Evolutionary conservation across 2,113 vertebrate species (phyloP).

Genomic region (Osmerus eperlanus): DNA sequence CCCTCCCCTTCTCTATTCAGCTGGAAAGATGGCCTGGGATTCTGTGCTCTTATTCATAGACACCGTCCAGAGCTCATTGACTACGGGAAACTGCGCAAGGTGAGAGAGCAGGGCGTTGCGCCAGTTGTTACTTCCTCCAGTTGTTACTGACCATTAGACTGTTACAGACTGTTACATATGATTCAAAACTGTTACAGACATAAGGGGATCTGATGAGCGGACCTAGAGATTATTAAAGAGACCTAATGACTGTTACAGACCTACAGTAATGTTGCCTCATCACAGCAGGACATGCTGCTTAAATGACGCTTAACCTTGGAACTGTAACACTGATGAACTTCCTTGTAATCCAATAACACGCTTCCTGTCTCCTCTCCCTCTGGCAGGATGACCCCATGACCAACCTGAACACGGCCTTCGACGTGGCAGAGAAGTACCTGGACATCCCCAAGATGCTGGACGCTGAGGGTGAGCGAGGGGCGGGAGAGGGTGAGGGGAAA

Average conservation of each 20-base stretch:
- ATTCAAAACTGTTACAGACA: no score
- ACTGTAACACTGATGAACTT: background rate
- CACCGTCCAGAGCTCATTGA: slow-evolving; percentile 98
- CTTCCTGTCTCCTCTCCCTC: slow-evolving; percentile 3
- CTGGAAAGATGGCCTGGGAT: slow-evolving; percentile 98
- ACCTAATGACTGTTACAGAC: no score
- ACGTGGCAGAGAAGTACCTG: slow-evolving; percentile 90
- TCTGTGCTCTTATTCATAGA: slow-evolving; percentile 97
- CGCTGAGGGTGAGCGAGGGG: slow-evolving; percentile 83
- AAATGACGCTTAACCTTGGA: background rate
- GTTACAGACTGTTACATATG: no score
- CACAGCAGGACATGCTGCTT: no score
- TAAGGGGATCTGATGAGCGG: no score
- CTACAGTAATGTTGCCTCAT: no score
- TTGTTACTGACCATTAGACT: no score
- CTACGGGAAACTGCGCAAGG: slow-evolving; percentile 95
- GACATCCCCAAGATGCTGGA: slow-evolving; percentile 97
- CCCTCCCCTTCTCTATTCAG: slow-evolving; percentile 59
- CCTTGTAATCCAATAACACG: slow-evolving; percentile 17
- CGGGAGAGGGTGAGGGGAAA: background rate
- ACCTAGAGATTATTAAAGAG: no score
- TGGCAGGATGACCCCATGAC: slow-evolving; percentile 87
- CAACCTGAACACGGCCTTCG: slow-evolving; percentile 92
- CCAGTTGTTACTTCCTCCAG: background rate
- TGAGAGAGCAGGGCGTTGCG: slow-evolving; percentile 44